Conservation (phyloP, 1,140 invertebrate species). For the Choristoneura fumiferana region DNA sequence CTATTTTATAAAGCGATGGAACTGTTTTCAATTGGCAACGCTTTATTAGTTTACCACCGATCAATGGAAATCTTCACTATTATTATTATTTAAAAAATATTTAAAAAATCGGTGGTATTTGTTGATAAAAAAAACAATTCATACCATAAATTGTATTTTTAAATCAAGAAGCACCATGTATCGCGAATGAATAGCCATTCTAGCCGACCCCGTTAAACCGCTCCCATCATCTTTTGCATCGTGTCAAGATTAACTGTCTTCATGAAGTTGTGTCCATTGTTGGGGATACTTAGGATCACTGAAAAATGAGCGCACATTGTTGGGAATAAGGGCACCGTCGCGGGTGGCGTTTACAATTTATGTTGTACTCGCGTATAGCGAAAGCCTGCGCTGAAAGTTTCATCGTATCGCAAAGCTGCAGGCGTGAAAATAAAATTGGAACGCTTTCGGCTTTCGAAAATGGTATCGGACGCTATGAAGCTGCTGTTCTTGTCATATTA, state of each 20-base stretch:
- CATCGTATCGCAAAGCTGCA: conserved; percentile 64
- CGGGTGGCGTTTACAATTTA: conserved; percentile 46
- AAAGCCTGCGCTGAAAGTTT: conserved; percentile 67
- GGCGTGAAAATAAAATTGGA: conserved; percentile 67
- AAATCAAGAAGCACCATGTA: too few species aligned
- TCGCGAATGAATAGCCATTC: too few species aligned
- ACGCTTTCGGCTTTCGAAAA: conserved; percentile 47
- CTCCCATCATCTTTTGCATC: conserved; percentile 5
- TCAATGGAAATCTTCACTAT: too few species aligned
- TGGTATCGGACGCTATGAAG: conserved; percentile 2
- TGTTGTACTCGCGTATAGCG: conserved; percentile 50
- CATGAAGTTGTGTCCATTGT: conserved; percentile 16
- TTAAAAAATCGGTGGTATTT: too few species aligned
- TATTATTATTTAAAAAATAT: too few species aligned
- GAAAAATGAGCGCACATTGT: conserved; percentile 14
- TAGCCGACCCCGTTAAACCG: conserved; percentile 5
- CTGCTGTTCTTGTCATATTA: background rate
- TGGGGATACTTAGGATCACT: conserved; percentile 8
- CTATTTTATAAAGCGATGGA: too few species aligned
- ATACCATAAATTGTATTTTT: too few species aligned
- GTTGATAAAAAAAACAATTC: too few species aligned
- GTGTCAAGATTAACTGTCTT: conserved; percentile 12
- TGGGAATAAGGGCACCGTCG: conserved; percentile 28
- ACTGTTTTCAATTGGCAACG: too few species aligned
- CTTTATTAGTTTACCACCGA: too few species aligned